Evolutionary conservation across 2,888 invertebrate species (phyloP).

Genomic region (Epinotia demarniana): DNA sequence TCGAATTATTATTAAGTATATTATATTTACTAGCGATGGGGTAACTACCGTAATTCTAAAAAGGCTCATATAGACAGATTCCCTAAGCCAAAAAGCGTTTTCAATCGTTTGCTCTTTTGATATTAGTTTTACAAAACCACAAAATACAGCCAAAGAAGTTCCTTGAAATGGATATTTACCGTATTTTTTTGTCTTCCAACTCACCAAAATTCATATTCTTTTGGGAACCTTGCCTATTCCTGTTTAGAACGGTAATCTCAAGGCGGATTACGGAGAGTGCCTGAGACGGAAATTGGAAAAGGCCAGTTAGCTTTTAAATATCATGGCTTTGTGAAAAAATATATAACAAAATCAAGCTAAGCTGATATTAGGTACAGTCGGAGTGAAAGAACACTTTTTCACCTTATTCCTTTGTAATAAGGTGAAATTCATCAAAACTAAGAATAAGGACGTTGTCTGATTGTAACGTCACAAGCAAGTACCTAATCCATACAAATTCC

Average conservation of each 20-base stretch:
- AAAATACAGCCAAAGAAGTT: not conserved
- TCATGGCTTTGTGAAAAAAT: not conserved
- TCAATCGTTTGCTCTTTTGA: too few relatives aligned
- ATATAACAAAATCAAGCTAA: not conserved
- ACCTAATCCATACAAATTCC: too few relatives aligned
- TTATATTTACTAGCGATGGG: too few relatives aligned
- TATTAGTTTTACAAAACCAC: not conserved
- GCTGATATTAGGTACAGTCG: not conserved
- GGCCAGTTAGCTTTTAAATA: slow-evolving; percentile 8
- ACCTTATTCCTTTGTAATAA: too few relatives aligned
- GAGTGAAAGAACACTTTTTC: too few relatives aligned
- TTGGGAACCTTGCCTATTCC: not conserved
- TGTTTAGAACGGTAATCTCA: slow-evolving; percentile 15
- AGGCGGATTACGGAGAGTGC: slow-evolving; percentile 18
- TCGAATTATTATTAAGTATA: too few relatives aligned
- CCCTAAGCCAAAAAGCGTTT: too few relatives aligned
- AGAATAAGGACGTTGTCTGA: too few relatives aligned
- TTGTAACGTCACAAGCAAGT: too few relatives aligned
- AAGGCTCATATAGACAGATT: too few relatives aligned
- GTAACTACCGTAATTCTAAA: too few relatives aligned
- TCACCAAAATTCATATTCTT: not conserved
- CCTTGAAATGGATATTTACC: not conserved
- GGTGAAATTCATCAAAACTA: too few relatives aligned
- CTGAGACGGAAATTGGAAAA: slow-evolving; percentile 28
- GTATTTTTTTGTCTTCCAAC: not conserved